A percentile compares a stretch with the other conserved stretches of the same genome.
Evolutionary conservation across 2,113 vertebrate genomes (phyloP).

Genomic region (Mohoua ochrocephala): DNA sequence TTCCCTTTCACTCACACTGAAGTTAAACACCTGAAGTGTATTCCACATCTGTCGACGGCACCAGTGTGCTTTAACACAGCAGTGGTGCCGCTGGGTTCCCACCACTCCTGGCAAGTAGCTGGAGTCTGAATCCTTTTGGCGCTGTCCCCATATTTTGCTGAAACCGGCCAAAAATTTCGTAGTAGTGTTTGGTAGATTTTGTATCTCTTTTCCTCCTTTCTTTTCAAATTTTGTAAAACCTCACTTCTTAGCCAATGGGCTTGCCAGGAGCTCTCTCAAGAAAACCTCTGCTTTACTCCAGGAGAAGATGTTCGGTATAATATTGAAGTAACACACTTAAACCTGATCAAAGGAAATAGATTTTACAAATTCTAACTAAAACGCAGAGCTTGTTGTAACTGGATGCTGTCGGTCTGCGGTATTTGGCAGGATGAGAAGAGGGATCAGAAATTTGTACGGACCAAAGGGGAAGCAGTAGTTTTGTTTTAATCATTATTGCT

Average conservation of each 20-base stretch:
- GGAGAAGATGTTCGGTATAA: background rate
- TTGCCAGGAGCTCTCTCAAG: background rate
- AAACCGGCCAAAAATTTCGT: background rate
- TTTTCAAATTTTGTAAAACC: background rate
- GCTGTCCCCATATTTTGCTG: background rate
- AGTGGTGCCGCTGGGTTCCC: background rate
- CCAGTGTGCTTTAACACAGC: background rate
- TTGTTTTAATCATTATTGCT: background rate
- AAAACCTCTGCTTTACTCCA: background rate
- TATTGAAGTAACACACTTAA: background rate
- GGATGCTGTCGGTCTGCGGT: background rate
- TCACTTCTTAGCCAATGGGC: background rate
- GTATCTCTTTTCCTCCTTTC: background rate
- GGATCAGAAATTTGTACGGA: background rate
- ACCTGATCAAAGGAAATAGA: background rate
- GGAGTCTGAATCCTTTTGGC: background rate
- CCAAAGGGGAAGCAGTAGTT: background rate
- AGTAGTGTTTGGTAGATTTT: background rate
- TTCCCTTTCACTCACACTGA: background rate
- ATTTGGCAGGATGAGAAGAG: background rate
- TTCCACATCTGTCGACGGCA: background rate
- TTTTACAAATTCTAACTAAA: background rate
- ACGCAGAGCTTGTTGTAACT: background rate
- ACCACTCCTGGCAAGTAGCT: background rate
- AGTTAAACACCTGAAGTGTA: background rate